Conservation (phyloP, 2,797 vertebrate genomes). For the Enteromius fasciolatus region DNA sequence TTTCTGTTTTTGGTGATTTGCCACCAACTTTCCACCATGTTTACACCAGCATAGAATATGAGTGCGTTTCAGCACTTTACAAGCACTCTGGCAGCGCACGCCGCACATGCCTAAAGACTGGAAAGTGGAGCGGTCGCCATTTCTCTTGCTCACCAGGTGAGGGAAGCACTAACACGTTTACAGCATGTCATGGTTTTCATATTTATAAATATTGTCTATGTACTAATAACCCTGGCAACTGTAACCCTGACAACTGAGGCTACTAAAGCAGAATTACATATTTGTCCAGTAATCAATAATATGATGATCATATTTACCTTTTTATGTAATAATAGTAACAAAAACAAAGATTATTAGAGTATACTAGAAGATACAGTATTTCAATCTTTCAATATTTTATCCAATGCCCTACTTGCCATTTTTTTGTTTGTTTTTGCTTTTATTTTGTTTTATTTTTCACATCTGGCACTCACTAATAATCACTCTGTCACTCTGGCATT, state of each 20-base stretch:
- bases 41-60: conserved; percentile 85
- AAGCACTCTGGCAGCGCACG: conserved; percentile 82
- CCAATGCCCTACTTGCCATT: neutral
- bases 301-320: neutral
- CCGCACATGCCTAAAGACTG: conserved; percentile 88
- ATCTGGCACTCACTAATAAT: neutral
- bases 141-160: conserved; percentile 88
- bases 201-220: neutral
- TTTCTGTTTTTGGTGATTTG: conserved; percentile 70
- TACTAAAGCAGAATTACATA: neutral
- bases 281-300: neutral
- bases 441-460: neutral
- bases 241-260: neutral
- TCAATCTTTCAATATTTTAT: neutral
- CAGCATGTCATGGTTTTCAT: neutral
- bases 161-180: conserved; percentile 62
- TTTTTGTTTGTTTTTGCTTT: neutral
- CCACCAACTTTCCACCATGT: conserved; percentile 82
- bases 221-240: neutral
- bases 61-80: conserved; percentile 85
- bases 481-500: conserved; percentile 32
- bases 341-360: neutral
- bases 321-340: neutral
- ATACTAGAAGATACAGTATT: neutral
- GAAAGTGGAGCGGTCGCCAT: conserved; percentile 89